Evolutionary conservation across 64 coral and sea anemone genomes (phyloP), one percentile per base, ranked within the genome.

Genomic region (Pocillopora damicornis): DNA sequence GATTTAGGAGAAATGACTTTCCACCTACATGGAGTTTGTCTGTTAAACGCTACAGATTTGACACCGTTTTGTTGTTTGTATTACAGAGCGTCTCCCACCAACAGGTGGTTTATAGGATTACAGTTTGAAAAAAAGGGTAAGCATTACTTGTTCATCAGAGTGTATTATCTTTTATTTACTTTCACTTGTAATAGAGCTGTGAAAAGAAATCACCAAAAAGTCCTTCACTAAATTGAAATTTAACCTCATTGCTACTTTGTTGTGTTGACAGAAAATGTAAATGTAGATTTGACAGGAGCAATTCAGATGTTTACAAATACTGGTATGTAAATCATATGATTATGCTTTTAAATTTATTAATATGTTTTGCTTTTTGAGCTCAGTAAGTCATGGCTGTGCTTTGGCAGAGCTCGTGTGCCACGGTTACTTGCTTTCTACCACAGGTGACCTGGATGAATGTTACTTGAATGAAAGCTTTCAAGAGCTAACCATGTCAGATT

Each of bases 41-140:
- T 51, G 3, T 51, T 51, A 0, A 2, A 51, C 3, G 42, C 42
- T 51, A 51, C 42, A 51, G 42, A 51, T 51, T 51, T 51, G 7
- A 51, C 71, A 23, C 11, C 36, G 2, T 69, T 71, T 57, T 75
- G 25, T 77, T 23, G 35, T 69, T 56, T 61, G 63, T 91, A 10
- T 83, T 98, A 8, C 61, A 99, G 93, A 30, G 93, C 84, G 23
- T 74, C 76, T 36, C 88, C 86, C 85, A 86, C 92, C 10, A 95
- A 88, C 7, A 81, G 97, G 18, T 99, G 97, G 97, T 99, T 99
- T 86, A 99, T 99, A 81, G 97, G 97, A 37, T 83, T 99, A 10
- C 86, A 90, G 30, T 95, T 94, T 87, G 93, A 91, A 62, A 99
- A 95, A 95, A 81, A 76, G 65, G 97, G 97, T 93, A 18, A 81